A percentile compares a stretch with the other conserved stretches of the same genome.
Conservation (phyloP, 2,888 invertebrate genomes). For the Eupithecia centaureata region DNA sequence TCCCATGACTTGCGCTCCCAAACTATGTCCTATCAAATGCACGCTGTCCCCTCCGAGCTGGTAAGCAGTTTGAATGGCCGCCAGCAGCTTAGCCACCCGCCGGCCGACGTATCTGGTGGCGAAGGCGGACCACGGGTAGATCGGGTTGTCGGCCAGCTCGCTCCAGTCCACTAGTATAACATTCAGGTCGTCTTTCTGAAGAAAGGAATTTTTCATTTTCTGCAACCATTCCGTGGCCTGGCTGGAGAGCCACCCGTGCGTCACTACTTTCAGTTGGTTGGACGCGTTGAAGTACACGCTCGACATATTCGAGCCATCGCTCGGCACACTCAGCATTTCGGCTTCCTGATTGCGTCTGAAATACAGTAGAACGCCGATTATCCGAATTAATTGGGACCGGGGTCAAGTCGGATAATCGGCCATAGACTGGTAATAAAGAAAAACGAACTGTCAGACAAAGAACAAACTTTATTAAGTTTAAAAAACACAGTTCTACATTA, state of each 20-base stretch:
- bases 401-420: too few species aligned
- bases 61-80: conserved; percentile 53
- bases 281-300: conserved; percentile 69
- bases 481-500: too few species aligned
- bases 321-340: conserved; percentile 59
- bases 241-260: conserved; percentile 82
- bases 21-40: conserved; percentile 82
- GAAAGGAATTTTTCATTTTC: conserved; percentile 70
- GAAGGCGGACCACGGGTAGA: conserved; percentile 73
- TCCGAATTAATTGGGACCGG: too few species aligned
- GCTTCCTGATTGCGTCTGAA: conserved; percentile 62
- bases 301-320: conserved; percentile 49
- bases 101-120: conserved; percentile 75
- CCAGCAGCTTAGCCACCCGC: conserved; percentile 61
- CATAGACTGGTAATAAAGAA: too few species aligned
- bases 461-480: too few species aligned
- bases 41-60: conserved; percentile 52
- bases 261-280: conserved; percentile 76
- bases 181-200: conserved; percentile 73
- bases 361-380: conserved; percentile 18
- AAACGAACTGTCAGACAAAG: too few species aligned
- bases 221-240: conserved; percentile 68
- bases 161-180: conserved; percentile 81
- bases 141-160: conserved; percentile 63
- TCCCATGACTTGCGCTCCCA: conserved; percentile 86